Conservation (phyloP, 2,797 vertebrate genomes). For the Muscicapa striata region DNA sequence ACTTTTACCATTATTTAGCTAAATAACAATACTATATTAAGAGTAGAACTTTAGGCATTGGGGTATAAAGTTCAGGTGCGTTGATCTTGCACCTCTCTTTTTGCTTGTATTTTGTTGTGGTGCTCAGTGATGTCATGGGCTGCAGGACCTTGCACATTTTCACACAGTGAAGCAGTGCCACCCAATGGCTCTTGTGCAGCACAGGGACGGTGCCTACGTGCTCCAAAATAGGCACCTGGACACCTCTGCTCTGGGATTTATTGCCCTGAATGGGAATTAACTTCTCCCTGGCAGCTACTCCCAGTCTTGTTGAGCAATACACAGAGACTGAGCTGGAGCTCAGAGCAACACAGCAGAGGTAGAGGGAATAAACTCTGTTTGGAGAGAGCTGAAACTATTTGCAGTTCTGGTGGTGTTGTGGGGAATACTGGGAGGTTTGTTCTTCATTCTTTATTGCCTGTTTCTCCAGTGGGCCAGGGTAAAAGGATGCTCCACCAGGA, state of each 20-base stretch:
- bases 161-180: constrained; percentile 51
- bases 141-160: not conserved
- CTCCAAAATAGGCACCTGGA: not conserved
- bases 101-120: not conserved
- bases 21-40: not conserved
- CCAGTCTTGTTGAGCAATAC: not conserved
- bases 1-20: not conserved
- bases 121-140: not conserved
- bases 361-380: not conserved
- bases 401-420: not conserved
- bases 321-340: not conserved
- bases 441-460: not conserved
- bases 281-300: not conserved
- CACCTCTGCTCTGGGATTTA: not conserved
- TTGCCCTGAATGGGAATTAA: not conserved
- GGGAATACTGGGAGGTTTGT: not conserved
- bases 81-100: not conserved
- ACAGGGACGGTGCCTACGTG: not conserved
- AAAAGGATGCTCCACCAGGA: not conserved
- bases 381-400: not conserved
- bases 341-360: not conserved
- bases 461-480: not conserved
- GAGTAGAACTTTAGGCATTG: not conserved
- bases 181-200: constrained; percentile 49
- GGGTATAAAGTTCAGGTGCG: not conserved